A percentile compares a stretch with the other conserved stretches of the same genome.
phyloP scores from a whole-genome alignment of 2,888 invertebrate genomes.

The Nomada goodeniana region DNA sequence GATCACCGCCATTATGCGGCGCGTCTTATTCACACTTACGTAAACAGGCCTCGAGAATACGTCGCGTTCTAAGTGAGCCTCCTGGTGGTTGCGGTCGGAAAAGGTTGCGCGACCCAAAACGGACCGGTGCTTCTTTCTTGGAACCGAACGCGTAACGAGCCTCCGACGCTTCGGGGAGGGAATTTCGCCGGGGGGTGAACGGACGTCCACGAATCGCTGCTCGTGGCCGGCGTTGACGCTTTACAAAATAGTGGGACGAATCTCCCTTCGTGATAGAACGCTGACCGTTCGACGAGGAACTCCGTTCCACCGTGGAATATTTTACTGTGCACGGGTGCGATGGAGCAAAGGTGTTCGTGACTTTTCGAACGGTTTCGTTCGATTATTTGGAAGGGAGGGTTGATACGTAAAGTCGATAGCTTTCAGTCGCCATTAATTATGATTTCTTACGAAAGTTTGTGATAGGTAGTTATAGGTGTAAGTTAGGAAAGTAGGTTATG shows the following conservation, averaged over 20 bases:
- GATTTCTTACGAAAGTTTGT: too few species aligned
- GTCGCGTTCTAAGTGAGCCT: slow-evolving; percentile 48
- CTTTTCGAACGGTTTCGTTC: too few species aligned
- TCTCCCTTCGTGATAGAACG: not conserved
- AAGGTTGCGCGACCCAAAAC: slow-evolving; percentile 10
- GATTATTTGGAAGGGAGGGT: too few species aligned
- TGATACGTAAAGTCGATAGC: too few species aligned
- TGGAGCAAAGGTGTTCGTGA: too few species aligned
- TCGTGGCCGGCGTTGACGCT: not conserved
- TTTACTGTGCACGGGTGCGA: too few species aligned
- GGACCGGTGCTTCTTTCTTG: not conserved
- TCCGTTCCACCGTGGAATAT: too few species aligned
- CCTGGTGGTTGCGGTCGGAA: not conserved
- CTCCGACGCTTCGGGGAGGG: not conserved
- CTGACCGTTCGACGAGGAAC: too few species aligned
- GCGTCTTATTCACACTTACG: slow-evolving; percentile 74
- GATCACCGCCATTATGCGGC: slow-evolving; percentile 73
- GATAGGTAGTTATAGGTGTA: too few species aligned
- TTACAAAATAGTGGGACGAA: not conserved
- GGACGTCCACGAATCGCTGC: not conserved
- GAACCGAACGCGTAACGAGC: slow-evolving; percentile 15
- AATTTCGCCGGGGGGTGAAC: not conserved
- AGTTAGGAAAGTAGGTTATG: too few species aligned
- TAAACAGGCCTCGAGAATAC: slow-evolving; percentile 70
- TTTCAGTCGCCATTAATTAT: too few species aligned